Conservation (phyloP, 2,113 vertebrate genomes). For the Oryzias woworae region DNA sequence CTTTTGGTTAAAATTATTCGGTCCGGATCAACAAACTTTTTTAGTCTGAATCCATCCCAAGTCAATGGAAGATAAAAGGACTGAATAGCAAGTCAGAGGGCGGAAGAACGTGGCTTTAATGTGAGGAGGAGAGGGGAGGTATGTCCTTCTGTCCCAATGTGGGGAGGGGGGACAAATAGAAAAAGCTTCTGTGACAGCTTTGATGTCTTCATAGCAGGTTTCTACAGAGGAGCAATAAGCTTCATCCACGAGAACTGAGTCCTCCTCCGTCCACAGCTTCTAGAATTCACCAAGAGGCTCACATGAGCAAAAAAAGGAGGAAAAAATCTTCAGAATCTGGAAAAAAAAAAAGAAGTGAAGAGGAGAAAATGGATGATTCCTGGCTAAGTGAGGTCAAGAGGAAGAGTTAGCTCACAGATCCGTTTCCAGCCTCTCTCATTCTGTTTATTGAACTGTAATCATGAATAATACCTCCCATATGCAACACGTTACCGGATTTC, state of each 20-base stretch:
- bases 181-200: conserved; percentile 62
- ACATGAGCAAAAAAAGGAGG: too few species aligned
- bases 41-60: too few species aligned
- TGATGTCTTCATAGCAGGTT: conserved; percentile 67
- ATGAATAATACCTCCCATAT: conserved; percentile 67
- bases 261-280: too few species aligned
- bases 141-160: conserved; percentile 30
- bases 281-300: too few species aligned
- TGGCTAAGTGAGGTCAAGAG: conserved; percentile 31
- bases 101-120: conserved; percentile 47
- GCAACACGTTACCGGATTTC: conserved; percentile 64
- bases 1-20: too few species aligned
- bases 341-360: conserved; percentile 1
- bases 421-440: conserved; percentile 49
- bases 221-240: conserved; percentile 28
- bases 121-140: conserved; percentile 32
- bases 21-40: too few species aligned
- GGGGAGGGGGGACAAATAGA: conserved; percentile 48
- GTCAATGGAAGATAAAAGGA: too few species aligned
- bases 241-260: too few species aligned
- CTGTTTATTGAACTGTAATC: conserved; percentile 70
- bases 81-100: conserved; percentile 13
- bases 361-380: conserved; percentile 22
- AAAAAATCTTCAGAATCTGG: background rate
- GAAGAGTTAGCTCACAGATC: conserved; percentile 47